Conservation (phyloP, 2,113 vertebrate genomes). For the Asarcornis scutulata region DNA sequence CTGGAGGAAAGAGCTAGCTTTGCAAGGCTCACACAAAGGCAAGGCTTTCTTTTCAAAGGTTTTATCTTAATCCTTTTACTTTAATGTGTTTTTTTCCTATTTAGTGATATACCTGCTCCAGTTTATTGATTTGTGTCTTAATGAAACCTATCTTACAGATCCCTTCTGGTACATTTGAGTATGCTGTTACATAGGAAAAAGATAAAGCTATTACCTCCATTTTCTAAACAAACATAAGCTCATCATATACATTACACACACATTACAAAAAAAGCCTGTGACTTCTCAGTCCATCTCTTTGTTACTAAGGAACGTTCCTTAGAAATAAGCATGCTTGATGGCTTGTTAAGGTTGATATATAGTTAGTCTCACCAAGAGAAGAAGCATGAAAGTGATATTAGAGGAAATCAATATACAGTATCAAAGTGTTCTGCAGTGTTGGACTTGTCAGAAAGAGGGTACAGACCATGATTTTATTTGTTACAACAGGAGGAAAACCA, state of each 20-base stretch:
- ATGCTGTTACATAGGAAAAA: not conserved
- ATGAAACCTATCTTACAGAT: not conserved
- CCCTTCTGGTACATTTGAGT: not conserved
- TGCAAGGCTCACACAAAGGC: not conserved
- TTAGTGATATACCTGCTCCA: not conserved
- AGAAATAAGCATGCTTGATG: not conserved
- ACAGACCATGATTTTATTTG: not conserved
- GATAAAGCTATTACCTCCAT: not conserved
- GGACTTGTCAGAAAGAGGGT: not conserved
- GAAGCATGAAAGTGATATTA: not conserved
- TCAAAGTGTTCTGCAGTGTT: not conserved
- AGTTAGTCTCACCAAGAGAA: not conserved
- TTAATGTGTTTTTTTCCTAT: not conserved
- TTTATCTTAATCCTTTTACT: not conserved
- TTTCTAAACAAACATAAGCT: not conserved
- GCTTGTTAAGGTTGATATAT: not conserved
- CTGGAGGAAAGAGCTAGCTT: not conserved
- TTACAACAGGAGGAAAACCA: not conserved
- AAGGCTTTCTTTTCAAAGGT: not conserved
- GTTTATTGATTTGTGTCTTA: not conserved
- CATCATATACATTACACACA: not conserved
- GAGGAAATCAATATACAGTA: not conserved
- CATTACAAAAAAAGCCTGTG: not conserved
- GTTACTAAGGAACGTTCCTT: not conserved
- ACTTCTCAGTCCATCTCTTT: not conserved